Conservation (phyloP, 2,113 vertebrate genomes). For the Ictidomys tridecemlineatus region DNA sequence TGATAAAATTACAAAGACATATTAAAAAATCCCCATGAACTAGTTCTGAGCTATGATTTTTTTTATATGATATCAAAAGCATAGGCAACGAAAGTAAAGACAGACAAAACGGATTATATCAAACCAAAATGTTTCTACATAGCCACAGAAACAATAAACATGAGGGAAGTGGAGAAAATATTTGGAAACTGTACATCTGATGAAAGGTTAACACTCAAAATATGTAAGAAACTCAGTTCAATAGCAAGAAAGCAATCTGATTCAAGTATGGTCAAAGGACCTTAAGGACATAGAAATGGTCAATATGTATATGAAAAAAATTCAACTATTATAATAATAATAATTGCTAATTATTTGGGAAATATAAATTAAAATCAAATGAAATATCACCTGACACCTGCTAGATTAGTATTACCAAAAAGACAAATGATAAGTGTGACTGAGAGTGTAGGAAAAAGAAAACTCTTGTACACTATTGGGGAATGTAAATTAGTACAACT, state of each 20-base stretch:
- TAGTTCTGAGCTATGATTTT: not conserved
- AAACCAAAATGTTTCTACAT: not conserved
- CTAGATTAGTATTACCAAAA: not conserved
- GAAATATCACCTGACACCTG: not conserved
- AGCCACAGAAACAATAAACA: not conserved
- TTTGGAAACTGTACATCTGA: not conserved
- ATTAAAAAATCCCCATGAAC: not conserved
- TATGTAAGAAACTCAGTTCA: not conserved
- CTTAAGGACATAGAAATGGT: no score
- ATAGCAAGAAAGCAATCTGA: not conserved
- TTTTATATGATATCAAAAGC: not conserved
- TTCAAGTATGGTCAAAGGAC: not conserved
- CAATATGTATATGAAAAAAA: not conserved
- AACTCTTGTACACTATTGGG: not conserved
- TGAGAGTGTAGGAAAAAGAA: not conserved
- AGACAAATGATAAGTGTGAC: not conserved
- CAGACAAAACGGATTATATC: not conserved
- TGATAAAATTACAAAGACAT: constrained; percentile 10
- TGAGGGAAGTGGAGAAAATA: not conserved
- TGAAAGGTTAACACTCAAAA: not conserved
- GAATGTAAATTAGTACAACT: not conserved
- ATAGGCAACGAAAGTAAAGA: not conserved
- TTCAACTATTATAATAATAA: no score
- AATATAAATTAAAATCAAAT: not conserved
- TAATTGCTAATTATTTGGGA: not conserved